Evolutionary conservation across 1,140 invertebrate genomes (phyloP).

Genomic region (Wasmannia auropunctata): DNA sequence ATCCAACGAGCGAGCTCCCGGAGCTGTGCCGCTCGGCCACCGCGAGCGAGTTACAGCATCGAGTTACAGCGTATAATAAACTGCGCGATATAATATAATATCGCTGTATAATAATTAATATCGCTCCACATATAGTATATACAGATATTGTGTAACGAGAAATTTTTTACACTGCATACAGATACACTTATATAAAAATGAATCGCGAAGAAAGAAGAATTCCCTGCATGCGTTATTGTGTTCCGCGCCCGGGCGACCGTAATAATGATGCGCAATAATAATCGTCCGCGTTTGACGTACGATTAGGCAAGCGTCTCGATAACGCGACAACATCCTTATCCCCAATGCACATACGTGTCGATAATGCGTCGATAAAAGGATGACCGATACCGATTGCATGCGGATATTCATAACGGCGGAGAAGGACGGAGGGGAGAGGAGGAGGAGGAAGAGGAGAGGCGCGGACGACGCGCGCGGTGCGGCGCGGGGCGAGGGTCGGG

Average conservation of each 20-base stretch:
- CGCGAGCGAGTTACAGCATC: no score
- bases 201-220: not conserved
- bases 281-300: not conserved
- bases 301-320: not conserved
- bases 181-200: no score
- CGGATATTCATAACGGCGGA: constrained; percentile 19
- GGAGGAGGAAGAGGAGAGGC: constrained; percentile 28
- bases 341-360: not conserved
- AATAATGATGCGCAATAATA: not conserved
- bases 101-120: no score
- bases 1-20: no score
- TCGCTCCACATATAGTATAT: no score
- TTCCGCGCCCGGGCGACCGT: not conserved
- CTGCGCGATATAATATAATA: no score
- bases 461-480: constrained; percentile 43
- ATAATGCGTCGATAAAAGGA: constrained; percentile 16
- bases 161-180: no score
- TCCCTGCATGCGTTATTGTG: not conserved
- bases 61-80: no score
- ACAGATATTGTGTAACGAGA: no score
- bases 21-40: no score
- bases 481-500: constrained; percentile 62
- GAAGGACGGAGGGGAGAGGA: not conserved
- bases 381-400: not conserved
- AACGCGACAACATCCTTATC: constrained; percentile 6